phyloP scores from a whole-genome alignment of 2,797 vertebrate genomes.

The Austrolebias charrua region DNA sequence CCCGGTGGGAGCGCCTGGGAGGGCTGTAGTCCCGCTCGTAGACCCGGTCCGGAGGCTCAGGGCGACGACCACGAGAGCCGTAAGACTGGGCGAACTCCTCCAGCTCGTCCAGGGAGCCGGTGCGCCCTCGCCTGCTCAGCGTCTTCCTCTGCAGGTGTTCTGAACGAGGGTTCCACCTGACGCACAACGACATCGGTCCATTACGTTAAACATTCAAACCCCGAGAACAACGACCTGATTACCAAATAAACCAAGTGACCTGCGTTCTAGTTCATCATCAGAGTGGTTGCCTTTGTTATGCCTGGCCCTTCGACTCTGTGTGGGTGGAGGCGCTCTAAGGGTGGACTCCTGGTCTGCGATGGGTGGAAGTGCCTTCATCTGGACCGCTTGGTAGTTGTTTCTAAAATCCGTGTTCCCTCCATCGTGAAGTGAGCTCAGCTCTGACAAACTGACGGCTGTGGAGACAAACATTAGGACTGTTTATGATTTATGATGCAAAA shows the following conservation, averaged over 20 bases:
- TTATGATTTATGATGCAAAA: background rate
- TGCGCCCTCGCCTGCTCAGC: conserved; percentile 82
- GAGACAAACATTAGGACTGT: conserved; percentile 32
- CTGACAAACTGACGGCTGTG: conserved; percentile 88
- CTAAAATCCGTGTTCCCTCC: conserved; percentile 85
- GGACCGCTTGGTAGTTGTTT: conserved; percentile 86
- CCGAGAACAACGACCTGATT: background rate
- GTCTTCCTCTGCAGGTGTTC: conserved; percentile 91
- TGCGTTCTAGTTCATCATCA: conserved; percentile 71
- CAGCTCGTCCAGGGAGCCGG: conserved; percentile 93
- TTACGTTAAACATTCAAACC: background rate
- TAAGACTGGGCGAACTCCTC: conserved; percentile 88
- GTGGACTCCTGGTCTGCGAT: conserved; percentile 82
- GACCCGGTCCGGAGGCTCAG: conserved; percentile 74
- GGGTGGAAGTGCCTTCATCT: conserved; percentile 86
- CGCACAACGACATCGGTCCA: background rate
- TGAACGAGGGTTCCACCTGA: conserved; percentile 87
- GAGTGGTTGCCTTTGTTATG: conserved; percentile 63
- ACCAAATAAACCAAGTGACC: conserved; percentile 4
- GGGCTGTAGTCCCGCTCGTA: conserved; percentile 73
- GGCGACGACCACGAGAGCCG: conserved; percentile 57
- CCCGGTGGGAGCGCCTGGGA: conserved; percentile 57
- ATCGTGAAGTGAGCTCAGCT: conserved; percentile 92
- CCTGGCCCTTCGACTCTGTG: conserved; percentile 50
- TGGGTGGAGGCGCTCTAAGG: conserved; percentile 44